Evolutionary conservation across 2,888 invertebrate genomes (phyloP).

Genomic region (Deilephila porcellus): DNA sequence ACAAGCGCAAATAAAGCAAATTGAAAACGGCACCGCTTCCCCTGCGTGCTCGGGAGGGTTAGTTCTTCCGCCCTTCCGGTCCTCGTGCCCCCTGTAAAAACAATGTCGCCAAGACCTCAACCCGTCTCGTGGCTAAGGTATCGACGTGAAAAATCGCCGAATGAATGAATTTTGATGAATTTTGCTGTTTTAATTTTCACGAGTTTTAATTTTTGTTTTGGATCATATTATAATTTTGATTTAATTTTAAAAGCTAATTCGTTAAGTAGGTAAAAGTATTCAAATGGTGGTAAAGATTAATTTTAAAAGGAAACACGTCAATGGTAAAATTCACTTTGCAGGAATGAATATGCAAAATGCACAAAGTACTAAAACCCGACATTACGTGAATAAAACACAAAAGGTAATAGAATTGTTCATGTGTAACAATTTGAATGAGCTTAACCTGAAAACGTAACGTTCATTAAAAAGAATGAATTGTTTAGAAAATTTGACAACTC

Average conservation of each 20-base stretch:
- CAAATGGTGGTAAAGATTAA: too few relatives aligned
- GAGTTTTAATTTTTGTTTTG: too few relatives aligned
- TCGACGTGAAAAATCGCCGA: conserved; percentile 49
- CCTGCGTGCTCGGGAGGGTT: conserved; percentile 57
- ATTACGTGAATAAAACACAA: conserved; percentile 6
- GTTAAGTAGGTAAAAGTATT: too few relatives aligned
- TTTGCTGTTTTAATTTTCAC: too few relatives aligned
- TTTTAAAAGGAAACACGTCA: too few relatives aligned
- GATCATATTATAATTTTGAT: too few relatives aligned
- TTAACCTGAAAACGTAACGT: neutral
- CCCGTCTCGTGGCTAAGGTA: conserved; percentile 50
- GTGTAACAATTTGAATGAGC: neutral
- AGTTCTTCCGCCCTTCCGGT: conserved; percentile 50
- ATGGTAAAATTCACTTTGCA: too few relatives aligned
- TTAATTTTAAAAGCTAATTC: too few relatives aligned
- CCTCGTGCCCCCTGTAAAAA: conserved; percentile 64
- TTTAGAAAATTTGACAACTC: neutral
- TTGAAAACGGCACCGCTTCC: conserved; percentile 79
- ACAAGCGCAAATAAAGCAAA: conserved; percentile 84
- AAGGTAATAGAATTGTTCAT: neutral
- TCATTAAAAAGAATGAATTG: neutral
- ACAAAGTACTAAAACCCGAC: neutral
- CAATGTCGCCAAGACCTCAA: conserved; percentile 57
- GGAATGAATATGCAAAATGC: neutral
- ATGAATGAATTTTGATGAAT: too few relatives aligned